These are phyloP conservation scores for Thymelicus lineola DNA, from an alignment of 2,888 invertebrate genomes.

Conservation along the genomic window DNA sequence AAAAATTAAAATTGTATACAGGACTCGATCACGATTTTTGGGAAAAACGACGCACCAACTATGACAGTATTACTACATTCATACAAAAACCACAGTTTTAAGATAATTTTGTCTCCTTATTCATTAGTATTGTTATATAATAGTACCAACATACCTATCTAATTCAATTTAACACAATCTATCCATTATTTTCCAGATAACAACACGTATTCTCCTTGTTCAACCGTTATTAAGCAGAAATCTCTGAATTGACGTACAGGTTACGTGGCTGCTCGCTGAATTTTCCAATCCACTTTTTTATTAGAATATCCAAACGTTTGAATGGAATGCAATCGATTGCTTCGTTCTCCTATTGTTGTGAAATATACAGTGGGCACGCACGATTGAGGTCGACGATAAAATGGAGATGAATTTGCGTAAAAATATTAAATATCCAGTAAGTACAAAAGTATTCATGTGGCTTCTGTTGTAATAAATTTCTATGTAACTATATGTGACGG, in stretches of 20 bases:
- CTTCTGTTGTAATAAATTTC: too few relatives aligned
- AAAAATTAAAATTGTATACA: too few relatives aligned
- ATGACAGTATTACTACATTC: too few relatives aligned
- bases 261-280: constrained; percentile 7
- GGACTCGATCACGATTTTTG: too few relatives aligned
- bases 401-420: not conserved
- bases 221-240: constrained; percentile 17
- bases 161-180: not conserved
- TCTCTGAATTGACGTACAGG: constrained; percentile 25
- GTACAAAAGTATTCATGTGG: too few relatives aligned
- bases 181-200: not conserved
- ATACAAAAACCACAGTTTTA: too few relatives aligned
- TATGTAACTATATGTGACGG: too few relatives aligned
- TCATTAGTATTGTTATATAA: not conserved
- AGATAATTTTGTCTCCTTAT: not conserved
- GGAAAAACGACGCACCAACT: too few relatives aligned
- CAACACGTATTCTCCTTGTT: not conserved
- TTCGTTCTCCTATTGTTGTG: constrained; percentile 42
- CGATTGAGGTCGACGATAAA: not conserved
- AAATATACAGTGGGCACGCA: not conserved
- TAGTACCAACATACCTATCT: not conserved
- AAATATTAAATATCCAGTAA: not conserved
- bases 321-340: constrained; percentile 59
- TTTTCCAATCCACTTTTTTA: constrained; percentile 58
- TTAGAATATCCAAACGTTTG: constrained; percentile 57